A percentile compares a stretch with the other conserved stretches of the same genome.
Conservation (phyloP, 2,888 invertebrate genomes). For the Chaetogeoica ovagalla region DNA sequence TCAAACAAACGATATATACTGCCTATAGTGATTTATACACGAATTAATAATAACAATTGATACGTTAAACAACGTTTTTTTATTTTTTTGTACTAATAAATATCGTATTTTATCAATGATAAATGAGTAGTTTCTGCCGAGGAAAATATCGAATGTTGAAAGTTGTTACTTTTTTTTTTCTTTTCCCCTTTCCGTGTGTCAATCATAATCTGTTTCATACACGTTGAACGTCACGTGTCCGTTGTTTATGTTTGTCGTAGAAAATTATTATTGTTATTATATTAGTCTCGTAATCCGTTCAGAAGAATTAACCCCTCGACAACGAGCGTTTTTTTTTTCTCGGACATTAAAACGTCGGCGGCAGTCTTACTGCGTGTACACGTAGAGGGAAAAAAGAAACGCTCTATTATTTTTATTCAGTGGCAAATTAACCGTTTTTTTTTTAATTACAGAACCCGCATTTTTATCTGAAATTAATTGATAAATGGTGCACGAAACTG, state of each 20-base stretch:
- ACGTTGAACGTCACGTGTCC: constrained; percentile 34
- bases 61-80: too few species aligned
- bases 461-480: constrained; percentile 9
- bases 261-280: background rate
- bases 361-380: background rate
- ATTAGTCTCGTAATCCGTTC: background rate
- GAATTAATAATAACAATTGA: too few species aligned
- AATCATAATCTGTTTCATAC: constrained; percentile 28
- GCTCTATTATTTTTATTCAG: background rate
- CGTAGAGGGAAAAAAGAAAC: background rate
- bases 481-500: constrained; percentile 39
- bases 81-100: too few species aligned
- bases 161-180: background rate
- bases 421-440: background rate
- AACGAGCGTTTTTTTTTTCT: constrained; percentile 5
- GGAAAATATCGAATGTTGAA: background rate
- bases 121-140: background rate
- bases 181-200: constrained; percentile 5
- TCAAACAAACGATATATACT: too few species aligned
- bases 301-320: constrained; percentile 24
- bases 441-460: constrained; percentile 32
- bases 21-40: too few species aligned
- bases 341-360: background rate
- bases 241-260: constrained; percentile 12
- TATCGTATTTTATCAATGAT: too few species aligned